Evolutionary conservation across 1,140 invertebrate species (phyloP).

Genomic region (Melipona quadrifasciata): DNA sequence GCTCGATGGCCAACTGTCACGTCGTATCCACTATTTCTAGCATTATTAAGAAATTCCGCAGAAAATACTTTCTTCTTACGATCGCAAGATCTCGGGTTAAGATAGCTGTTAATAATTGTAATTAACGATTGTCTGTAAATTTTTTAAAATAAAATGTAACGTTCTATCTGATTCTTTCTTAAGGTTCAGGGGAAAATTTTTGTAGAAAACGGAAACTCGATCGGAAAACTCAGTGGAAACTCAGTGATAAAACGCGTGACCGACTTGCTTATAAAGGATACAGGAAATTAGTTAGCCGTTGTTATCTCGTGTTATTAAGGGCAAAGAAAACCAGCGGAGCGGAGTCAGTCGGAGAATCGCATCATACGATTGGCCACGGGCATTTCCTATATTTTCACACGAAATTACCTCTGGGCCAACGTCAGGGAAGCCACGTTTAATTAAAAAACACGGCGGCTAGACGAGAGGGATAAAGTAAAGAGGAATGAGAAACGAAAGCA

Average conservation of each 20-base stretch:
- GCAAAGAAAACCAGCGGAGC: neutral
- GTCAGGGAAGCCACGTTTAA: constrained; percentile 51
- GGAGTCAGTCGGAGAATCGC: neutral
- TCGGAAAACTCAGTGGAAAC: no score
- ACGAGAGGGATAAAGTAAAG: constrained; percentile 39
- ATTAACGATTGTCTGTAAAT: no score
- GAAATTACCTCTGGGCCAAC: constrained; percentile 36
- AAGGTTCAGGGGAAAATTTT: neutral
- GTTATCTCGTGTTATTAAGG: neutral
- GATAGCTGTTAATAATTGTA: neutral
- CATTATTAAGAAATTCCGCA: neutral
- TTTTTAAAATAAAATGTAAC: no score
- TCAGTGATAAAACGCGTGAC: neutral
- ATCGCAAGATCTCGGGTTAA: neutral
- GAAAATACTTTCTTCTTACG: neutral
- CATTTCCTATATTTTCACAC: constrained; percentile 43
- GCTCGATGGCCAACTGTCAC: neutral
- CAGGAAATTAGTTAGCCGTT: neutral
- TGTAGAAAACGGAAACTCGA: no score
- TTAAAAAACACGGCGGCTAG: constrained; percentile 59
- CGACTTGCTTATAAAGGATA: neutral
- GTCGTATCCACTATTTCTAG: neutral
- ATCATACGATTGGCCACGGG: constrained; percentile 2
- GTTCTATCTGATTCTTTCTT: neutral
- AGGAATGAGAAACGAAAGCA: constrained; percentile 62